Percentiles rank a stretch among this genome's conserved stretches.
phyloP scores from a whole-genome alignment of 2,113 vertebrate genomes.

The Mobula hypostoma region DNA sequence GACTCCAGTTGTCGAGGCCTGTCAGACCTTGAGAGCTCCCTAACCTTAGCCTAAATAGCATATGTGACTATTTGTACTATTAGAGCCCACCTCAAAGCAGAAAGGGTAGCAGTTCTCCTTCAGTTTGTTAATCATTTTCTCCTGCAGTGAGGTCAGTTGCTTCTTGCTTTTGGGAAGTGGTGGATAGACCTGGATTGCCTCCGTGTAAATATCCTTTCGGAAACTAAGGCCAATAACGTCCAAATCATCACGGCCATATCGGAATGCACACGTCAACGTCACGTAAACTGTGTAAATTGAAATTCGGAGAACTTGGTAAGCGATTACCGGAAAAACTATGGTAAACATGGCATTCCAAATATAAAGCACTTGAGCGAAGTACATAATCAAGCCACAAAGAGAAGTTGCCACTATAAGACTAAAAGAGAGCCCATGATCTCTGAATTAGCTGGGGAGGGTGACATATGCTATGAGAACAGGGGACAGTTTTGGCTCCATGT shows the following conservation, averaged over 20 bases:
- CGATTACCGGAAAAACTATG: not conserved
- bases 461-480: too few relatives aligned
- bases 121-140: conserved; percentile 68
- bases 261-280: conserved; percentile 74
- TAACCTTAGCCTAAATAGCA: not conserved
- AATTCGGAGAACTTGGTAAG: not conserved
- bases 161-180: conserved; percentile 42
- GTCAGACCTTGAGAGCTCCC: too few relatives aligned
- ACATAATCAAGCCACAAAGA: not conserved
- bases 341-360: not conserved
- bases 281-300: conserved; percentile 59
- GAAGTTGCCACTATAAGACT: too few relatives aligned
- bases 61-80: not conserved
- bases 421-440: too few relatives aligned
- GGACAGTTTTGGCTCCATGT: too few relatives aligned
- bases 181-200: conserved; percentile 67
- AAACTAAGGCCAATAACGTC: conserved; percentile 79
- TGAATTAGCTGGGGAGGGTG: too few relatives aligned
- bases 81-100: conserved; percentile 63
- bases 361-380: not conserved
- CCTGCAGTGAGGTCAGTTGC: conserved; percentile 62
- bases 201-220: conserved; percentile 77
- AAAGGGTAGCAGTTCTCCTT: conserved; percentile 73
- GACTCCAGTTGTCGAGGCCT: too few relatives aligned
- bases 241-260: conserved; percentile 78